Evolutionary conservation across 2,113 vertebrate species (phyloP), one percentile per base, ranked within the genome.

Genomic region (Gallinago paraguaiae): DNA sequence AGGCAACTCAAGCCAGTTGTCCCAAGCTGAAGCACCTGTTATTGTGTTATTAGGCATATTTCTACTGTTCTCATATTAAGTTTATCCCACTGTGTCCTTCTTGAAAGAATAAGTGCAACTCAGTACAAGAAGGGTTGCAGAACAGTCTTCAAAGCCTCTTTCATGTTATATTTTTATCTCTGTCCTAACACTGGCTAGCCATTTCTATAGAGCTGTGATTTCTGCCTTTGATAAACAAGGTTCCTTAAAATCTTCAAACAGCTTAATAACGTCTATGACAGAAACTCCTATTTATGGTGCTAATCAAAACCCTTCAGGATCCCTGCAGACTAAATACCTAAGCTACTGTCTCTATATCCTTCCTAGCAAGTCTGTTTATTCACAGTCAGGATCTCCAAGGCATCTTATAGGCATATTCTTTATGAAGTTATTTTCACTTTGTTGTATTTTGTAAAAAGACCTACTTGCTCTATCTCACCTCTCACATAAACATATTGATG

Each of bases 81-180:
- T 82, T 94, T 79, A 31, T 80, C 54, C 27, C 18, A 53, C 23
- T 53, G 35, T 48, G 65, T 51, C 35, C 20, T 60, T 9, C 45
- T 82, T 82, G 41, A 82, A 87, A 87, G 60, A 43, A 25, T 90
- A 76, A 87, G 37, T 48, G 61, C 15, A 79, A 48, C 22, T 76
- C 15, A 24, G 74, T 23, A 6, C 23, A 65, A 91, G n/a, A 82
- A 82, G 19, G 17, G 17, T 15, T 94, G 57, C 17, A 82, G 57
- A 85, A 76, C 5, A 76, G 31, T 89, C 78, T 93, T 96, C 84
- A 85, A 92, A 95, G 90, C 51, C 41, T 18, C 17, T 89, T 95
- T 90, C 37, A 61, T 80, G 75, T 80, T 94, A 28, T 85, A 77
- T 95, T 95, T 95, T 91, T 93, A 57, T 87, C 67, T 94, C 83